Evolutionary conservation across 2,113 vertebrate species (phyloP).

Genomic region (Tachycineta bicolor): DNA sequence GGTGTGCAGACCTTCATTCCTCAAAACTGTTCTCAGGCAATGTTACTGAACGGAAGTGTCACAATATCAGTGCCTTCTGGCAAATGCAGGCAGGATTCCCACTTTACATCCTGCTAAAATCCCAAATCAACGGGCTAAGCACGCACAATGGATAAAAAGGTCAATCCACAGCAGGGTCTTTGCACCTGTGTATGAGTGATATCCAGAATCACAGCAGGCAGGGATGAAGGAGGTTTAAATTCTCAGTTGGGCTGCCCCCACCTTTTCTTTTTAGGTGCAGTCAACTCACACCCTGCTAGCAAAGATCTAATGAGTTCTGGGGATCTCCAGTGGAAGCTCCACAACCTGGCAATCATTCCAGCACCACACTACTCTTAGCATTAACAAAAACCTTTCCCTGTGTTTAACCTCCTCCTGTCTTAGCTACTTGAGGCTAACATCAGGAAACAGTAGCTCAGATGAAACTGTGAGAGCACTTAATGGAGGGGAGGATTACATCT

Average conservation of each 20-base stretch:
- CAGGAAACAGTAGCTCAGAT: neutral
- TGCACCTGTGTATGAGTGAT: accelerated
- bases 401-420: neutral
- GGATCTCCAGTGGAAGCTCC: neutral
- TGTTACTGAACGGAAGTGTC: neutral
- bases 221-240: neutral
- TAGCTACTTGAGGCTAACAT: neutral
- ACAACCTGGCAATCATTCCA: neutral
- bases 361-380: neutral
- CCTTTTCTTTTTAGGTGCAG: neutral
- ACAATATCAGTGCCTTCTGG: neutral
- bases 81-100: neutral
- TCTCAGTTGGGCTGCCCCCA: accelerated
- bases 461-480: neutral
- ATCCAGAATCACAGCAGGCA: neutral
- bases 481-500: neutral
- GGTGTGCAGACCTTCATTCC: neutral
- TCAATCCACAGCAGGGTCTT: neutral
- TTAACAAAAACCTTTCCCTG: neutral
- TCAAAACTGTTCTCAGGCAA: neutral
- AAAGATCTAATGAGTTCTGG: neutral
- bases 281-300: neutral
- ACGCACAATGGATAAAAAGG: neutral
- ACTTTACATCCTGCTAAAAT: neutral
- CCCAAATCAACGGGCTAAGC: neutral